Evolutionary conservation across 2,888 invertebrate genomes (phyloP), one percentile per base, ranked within the genome.

Genomic region (Polymixis flavicincta): DNA sequence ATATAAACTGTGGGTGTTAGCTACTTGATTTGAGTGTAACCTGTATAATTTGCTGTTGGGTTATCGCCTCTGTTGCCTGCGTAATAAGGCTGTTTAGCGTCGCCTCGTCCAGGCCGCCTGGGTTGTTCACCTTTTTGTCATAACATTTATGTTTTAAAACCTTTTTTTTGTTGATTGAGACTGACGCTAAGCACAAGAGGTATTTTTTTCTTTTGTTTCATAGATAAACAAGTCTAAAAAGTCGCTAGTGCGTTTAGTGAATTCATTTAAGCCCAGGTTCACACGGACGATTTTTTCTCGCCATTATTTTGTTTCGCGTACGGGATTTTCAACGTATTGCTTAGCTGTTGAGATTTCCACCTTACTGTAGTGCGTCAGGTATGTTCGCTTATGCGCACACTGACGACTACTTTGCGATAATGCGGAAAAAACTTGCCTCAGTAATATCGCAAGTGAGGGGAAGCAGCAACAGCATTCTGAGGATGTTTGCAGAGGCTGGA

Each of bases 31-130:
- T 83, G 75, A 85, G 75, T 88, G 79, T 94, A 95, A 96, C 96
- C 96, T 96, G 96, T 88, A 96, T 96, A 71, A 96, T 96, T 93
- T 96, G 96, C 91, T 96, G 96, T 94, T 96, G 96, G 67, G 95
- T 95, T 91, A 96, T 96, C 91, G 96, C 96, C 92, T 96, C 96
- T 91, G 96, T 96, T 88, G 96, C 96, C 91, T 96, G 96, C 66
- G 96, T 92, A 89, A 96, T 96, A 91, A 96, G 95, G 91, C 92
- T 95, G 95, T 96, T 96, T 90, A 96, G 91, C 85, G 96, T 96
- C 87, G 95, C 95, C 91, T 96, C 96, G 93, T 96, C 96, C 92
- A 96, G 89, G 64, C 95, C 96, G 66, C 93, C 94, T 17, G 96
- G 95, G 90, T 96, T 96, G 95, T 96, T 96, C 88, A 96, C 96